Evolutionary conservation across 1,140 invertebrate species (phyloP), one percentile per base, ranked within the genome.

Genomic region (Aphidius ervi): DNA sequence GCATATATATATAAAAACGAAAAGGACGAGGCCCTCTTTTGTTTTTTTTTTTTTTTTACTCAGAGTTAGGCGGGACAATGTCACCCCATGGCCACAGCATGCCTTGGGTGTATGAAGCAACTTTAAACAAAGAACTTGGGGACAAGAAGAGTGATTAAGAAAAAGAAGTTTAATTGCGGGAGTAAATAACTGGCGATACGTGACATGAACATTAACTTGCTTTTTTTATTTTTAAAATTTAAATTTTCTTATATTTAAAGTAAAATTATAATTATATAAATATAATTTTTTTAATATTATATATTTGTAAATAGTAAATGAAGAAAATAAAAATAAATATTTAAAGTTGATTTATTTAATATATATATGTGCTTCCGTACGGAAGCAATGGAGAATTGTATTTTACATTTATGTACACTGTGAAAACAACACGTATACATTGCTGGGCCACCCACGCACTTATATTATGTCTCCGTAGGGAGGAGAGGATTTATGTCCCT

Each of bases 101-200:
- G 23, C 5, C 16, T 16, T 1, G 16, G 16, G 50, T 41, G 37
- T 40, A 59, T 48, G 43, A 37, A 42, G 40, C 5, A 42, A 42
- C 9, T 59, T 42, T 45, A 59, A 65, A 59, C 60, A 60, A 60
- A 60, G 50, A 42, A 60, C 57, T 62, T 50, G 58, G 23, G 23
- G 53, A 65, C 52, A 65, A 65, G 63, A 65, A 65, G 63, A 62
- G 63, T 65, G 63, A 65, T 65, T 62, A 65, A 62, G 60, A 57
- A 65, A 62, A 31, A 31, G 47, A 62, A 65, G 60, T 65, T 65
- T 56, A 62, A 65, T 62, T 62, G 53, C 60, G 45, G 46, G 56
- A 59, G 60, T 65, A 62, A 65, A 65, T 65, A 65, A 65, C 60
- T 47, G 56, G 56, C 52, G 60, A 46, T 59, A 62, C 63, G 63